Base-by-base conservation (phyloP, 1,140 invertebrate species). In the Tyrophagus putrescentiae region DNA sequence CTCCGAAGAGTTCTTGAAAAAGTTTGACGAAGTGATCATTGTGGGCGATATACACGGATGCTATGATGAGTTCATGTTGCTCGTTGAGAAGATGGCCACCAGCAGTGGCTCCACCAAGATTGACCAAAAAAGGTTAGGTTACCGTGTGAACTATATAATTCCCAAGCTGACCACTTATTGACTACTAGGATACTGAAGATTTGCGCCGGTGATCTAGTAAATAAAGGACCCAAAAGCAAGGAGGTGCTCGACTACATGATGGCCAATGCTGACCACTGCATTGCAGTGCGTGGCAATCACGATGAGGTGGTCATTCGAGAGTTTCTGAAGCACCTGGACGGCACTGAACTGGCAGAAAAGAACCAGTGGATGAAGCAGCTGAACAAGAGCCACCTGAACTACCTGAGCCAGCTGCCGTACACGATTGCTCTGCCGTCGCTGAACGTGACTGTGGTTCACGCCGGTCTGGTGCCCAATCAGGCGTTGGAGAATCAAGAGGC, bases 41-140 rank as follows among this genome's bases (percentile, higher is more conserved):
- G 67, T 74, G 27, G 72, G 72, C 13, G 72, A 74, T 61, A 66
- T 74, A 1, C 72, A 74, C 62, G 72, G 72, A 1, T 74, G 72
- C 62, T 67, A 62, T 39, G 69, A 70, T 45, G 72, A 74, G 63
- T 61, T 73, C 25, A 13, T 44, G 23, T n/a, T 42, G 23, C 25
- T 59, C 1, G 6, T 62, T 13, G 65, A 69, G 21, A 54, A 72
- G 2, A 62, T 73, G 4, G n/a, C 64, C 18, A 59, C 45, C 18
- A 34, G 48, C 3, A 41, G 65, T 33, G 21, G 31, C 13, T 42
- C 13, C 39, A 44, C 16, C 31, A 21, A 42, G 25, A 27, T 54
- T 27, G 27, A 31, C 21, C 11, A 54, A 54, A 32, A 33, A 42
- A 21, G 41, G 25, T 42, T 42, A 21, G 18, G 6, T 42, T 42